Conservation (phyloP, 2,888 invertebrate genomes). For the Sepioteuthis lessoniana region DNA sequence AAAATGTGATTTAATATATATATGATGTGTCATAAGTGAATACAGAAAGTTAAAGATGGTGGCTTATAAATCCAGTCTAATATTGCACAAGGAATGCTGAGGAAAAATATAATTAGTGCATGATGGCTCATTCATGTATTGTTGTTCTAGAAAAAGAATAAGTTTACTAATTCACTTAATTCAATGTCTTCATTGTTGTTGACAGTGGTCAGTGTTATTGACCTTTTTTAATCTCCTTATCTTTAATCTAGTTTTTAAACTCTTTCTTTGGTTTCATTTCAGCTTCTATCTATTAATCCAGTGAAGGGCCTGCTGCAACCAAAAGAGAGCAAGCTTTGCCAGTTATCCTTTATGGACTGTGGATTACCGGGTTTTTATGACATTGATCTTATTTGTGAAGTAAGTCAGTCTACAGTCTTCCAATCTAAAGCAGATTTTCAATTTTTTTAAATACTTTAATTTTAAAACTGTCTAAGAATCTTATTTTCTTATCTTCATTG, state of each 20-base stretch:
- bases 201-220: not conserved
- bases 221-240: not conserved
- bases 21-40: too few species aligned
- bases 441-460: not conserved
- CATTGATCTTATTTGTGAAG: slow-evolving; percentile 75
- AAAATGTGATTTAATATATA: too few species aligned
- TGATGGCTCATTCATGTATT: too few species aligned
- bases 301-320: slow-evolving; percentile 68
- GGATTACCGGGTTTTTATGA: slow-evolving; percentile 74
- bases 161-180: too few species aligned
- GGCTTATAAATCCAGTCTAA: too few species aligned
- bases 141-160: too few species aligned
- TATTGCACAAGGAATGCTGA: too few species aligned
- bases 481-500: not conserved
- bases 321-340: slow-evolving; percentile 69
- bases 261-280: slow-evolving; percentile 51
- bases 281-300: slow-evolving; percentile 72
- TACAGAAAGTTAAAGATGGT: too few species aligned
- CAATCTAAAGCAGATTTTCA: not conserved
- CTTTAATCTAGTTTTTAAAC: not conserved
- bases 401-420: slow-evolving; percentile 55
- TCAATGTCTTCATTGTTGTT: not conserved
- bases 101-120: too few species aligned
- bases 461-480: not conserved
- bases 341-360: slow-evolving; percentile 71